These are phyloP conservation scores for Listrodromus nycthemerus DNA, from an alignment of 2,888 invertebrate genomes.

Conservation along the genomic window DNA sequence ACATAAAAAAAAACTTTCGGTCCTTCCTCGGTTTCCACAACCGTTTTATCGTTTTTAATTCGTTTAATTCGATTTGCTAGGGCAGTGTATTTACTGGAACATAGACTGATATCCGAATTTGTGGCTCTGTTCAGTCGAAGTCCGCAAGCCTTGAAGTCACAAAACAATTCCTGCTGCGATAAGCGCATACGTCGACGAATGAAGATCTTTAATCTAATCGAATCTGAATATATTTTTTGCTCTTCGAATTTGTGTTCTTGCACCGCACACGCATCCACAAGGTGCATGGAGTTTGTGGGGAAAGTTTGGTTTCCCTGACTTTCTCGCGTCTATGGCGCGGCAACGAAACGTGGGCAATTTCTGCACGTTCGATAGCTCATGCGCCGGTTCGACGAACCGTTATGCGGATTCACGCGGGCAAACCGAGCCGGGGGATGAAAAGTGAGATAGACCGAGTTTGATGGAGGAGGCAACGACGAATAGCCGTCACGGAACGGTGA, in stretches of 20 bases:
- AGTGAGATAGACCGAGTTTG: constrained; percentile 1
- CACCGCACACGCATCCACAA: constrained; percentile 13
- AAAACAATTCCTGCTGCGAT: neutral
- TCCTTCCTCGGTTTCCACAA: too few relatives aligned
- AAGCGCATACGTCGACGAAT: constrained; percentile 50
- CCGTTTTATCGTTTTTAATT: too few relatives aligned
- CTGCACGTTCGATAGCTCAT: constrained; percentile 52
- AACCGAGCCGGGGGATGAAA: constrained; percentile 25
- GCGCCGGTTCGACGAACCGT: constrained; percentile 50
- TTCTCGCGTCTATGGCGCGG: constrained; percentile 21
- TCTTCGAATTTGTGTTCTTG: constrained; percentile 21
- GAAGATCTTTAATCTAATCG: constrained; percentile 55
- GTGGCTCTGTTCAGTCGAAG: constrained; percentile 12
- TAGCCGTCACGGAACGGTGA: constrained; percentile 57
- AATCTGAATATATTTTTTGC: constrained; percentile 58
- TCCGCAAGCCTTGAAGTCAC: too few relatives aligned
- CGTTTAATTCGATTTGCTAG: too few relatives aligned
- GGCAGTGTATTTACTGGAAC: too few relatives aligned
- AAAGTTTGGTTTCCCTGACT: constrained; percentile 1
- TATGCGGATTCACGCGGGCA: constrained; percentile 31
- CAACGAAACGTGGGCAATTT: constrained; percentile 41
- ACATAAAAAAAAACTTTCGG: too few relatives aligned
- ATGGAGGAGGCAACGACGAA: constrained; percentile 28
- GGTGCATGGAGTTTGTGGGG: neutral
- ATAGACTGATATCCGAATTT: too few relatives aligned